Evolutionary conservation across 2,113 vertebrate genomes (phyloP), one percentile per base, ranked within the genome.

Genomic region (Sinocyclocheilus rhinocerous): DNA sequence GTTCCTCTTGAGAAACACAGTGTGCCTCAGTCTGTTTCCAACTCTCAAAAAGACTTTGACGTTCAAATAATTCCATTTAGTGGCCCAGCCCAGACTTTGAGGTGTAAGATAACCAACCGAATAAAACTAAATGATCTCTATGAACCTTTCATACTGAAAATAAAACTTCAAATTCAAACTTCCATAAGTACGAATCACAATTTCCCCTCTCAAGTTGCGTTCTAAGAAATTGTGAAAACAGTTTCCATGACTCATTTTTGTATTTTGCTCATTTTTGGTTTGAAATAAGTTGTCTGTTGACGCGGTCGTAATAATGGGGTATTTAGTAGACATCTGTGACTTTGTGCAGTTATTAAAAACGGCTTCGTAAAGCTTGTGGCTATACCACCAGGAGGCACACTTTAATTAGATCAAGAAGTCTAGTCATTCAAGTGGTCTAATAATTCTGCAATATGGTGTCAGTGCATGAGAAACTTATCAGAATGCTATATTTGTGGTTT

Each of bases 211-310:
- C 10, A 1, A 16, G 10, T 18, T 57, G 63, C 87, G 85, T 88
- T 88, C 87, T 85, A 88, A 82, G 87, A 88, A 88, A 52, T 0
- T 2, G 18, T 57, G 3, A 39, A 50, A 36, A 70, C 67, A 77
- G 39, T 55, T 69, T 75, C 26, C 24, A 16, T 84, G 83, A 88
- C 59, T 85, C 59, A 88, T 82, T 48, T 11, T 42, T 69, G 48
- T 55, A 9, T 7, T 70, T 48, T 76, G 48, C 2, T 45, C 33
- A 67, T 73, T 12, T 42, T 10, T 36, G 8, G 67, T 24, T 16
- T 29, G 11, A 81, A 81, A 45, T 45, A 42, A 26, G 22, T 11
- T n/a, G 18, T 5, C 33, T 70, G 29, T 5, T 5, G 18, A 39
- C 33, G 22, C 7, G 11, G 3, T 65, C 4, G 4, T 65, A 26